Percentiles rank a stretch among this genome's conserved stretches.
phyloP scores from a whole-genome alignment of 2,113 vertebrate genomes.

The Lota lota region DNA sequence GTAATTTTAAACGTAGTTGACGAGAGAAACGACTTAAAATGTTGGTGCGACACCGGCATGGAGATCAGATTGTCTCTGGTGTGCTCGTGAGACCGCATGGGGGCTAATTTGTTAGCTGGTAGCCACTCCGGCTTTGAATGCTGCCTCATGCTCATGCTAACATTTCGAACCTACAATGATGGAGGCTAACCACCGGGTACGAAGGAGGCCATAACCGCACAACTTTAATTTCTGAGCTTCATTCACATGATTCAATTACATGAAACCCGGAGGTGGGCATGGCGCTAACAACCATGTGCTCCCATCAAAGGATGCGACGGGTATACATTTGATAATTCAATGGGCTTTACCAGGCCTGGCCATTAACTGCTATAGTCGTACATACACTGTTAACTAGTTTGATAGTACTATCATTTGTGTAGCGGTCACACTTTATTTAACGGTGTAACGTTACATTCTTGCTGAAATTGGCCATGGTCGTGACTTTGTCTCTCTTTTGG shows the following conservation, averaged over 20 bases:
- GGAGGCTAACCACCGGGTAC: background rate
- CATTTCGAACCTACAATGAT: background rate
- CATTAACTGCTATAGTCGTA: no score
- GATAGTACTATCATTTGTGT: no score
- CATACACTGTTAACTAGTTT: no score
- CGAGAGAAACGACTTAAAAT: background rate
- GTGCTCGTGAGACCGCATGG: conserved; percentile 51
- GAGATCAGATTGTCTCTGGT: conserved; percentile 1
- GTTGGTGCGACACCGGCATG: background rate
- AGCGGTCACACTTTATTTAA: background rate
- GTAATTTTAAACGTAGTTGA: background rate
- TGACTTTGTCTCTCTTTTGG: conserved; percentile 33
- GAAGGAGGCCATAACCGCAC: background rate
- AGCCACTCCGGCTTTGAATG: background rate
- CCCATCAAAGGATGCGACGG: no score
- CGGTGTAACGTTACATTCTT: background rate
- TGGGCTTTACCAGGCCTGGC: no score
- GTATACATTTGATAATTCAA: no score
- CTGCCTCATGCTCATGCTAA: conserved; percentile 3
- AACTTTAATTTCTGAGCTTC: no score
- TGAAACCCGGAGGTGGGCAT: no score
- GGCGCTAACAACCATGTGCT: no score
- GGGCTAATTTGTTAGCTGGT: conserved; percentile 38
- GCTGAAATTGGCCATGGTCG: background rate
- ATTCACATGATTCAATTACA: no score